Base-by-base conservation (phyloP, 1,140 invertebrate genomes). In the Drosophila serrata region DNA sequence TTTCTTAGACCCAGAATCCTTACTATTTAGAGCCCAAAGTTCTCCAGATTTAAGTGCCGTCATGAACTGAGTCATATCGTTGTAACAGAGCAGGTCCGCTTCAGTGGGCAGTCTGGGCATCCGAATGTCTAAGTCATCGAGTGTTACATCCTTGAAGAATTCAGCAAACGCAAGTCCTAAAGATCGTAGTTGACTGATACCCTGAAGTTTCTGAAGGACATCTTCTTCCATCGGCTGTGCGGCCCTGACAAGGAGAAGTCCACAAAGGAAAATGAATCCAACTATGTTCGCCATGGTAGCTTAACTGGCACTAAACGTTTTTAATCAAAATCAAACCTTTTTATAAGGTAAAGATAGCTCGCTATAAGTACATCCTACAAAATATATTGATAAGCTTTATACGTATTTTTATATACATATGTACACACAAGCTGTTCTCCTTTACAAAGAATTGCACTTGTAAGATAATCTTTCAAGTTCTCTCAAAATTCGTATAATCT, bases 111-210 rank as follows among this genome's bases (percentile, higher is more conserved):
- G 1, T 3, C 45, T 27, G 1, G 31, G 7, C 9, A 42, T 35
- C 17, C 24, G n/a, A 3, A 57, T 19, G 27, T 37, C 39, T 37
- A 77, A 45, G 1, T 74, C 68, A 0, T 24, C 63, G 33, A 31
- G 13, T n/a, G 49, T 40, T 61, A 17, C 49, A 49, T 33, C 72
- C 17, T 9, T 17, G 3, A 60, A 86, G 19, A 76, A 46, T 3
- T 79, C 15, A 0, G 22, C 40, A 31, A 81, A 79, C 29, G 70
- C 69, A 3, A 51, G 17, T 2, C n/a, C 46, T 9, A 49, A 17
- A 7, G 51, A 15, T 9, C 43, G 57, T 0, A 75, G 17, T 9
- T 64, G 7, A 3, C 22, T 59, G 1, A 75, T 8, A 5, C 24
- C 19, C 15, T 60, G 17, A 8, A 60, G 62, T 9, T 58, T 35